Percentiles rank a stretch among this genome's conserved stretches.
Evolutionary conservation across 2,113 vertebrate genomes (phyloP).

Genomic region (Passer montanus): DNA sequence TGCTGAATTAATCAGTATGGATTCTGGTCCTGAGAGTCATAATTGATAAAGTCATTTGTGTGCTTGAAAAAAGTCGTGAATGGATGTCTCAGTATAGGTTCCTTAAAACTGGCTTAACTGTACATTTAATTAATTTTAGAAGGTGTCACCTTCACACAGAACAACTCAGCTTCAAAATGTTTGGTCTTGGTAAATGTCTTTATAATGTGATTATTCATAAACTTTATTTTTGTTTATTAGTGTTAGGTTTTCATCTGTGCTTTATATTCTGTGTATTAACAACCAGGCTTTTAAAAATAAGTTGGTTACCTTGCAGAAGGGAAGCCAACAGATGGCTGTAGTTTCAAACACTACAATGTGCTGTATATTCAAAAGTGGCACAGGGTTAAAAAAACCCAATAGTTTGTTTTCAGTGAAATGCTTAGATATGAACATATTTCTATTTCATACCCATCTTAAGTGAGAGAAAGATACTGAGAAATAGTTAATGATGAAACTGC

Average conservation of each 20-base stretch:
- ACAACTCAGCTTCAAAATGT: background rate
- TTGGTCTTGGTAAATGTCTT: background rate
- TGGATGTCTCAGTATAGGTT: background rate
- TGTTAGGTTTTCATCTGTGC: background rate
- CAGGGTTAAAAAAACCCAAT: background rate
- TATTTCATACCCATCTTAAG: background rate
- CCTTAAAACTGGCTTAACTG: background rate
- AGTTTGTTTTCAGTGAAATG: background rate
- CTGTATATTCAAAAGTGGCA: background rate
- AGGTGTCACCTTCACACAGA: background rate
- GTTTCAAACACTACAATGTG: background rate
- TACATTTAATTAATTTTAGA: background rate
- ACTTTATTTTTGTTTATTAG: background rate
- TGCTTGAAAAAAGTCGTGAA: background rate
- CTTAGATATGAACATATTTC: background rate
- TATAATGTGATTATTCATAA: background rate
- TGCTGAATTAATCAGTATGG: conserved; percentile 40
- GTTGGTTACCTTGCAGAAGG: background rate
- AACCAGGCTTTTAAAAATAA: background rate
- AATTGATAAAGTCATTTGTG: background rate
- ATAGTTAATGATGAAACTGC: background rate
- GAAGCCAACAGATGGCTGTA: background rate
- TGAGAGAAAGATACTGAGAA: background rate
- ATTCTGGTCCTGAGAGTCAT: background rate
- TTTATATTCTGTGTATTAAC: background rate